Evolutionary conservation across 2,113 vertebrate genomes (phyloP), one percentile per base, ranked within the genome.

Genomic region (Melierax canorus): DNA sequence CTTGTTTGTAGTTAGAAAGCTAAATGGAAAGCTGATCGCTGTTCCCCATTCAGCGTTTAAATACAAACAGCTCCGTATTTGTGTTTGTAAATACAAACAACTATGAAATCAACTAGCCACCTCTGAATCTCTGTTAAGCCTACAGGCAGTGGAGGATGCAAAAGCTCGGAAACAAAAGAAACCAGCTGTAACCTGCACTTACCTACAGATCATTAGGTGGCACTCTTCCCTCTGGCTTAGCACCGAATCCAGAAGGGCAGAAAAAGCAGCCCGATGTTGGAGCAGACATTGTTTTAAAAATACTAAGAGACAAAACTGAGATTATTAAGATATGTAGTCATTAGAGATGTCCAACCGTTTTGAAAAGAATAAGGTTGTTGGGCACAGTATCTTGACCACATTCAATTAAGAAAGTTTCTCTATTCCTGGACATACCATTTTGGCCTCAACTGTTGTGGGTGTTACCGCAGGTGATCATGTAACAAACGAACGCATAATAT

Each of bases 161-260:
- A 91, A 88, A 58, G 56, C 10, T 29, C 67, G 59, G 29, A 92
- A 92, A 34, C 51, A 53, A 41, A 81, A 60, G 51, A 29, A 30
- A 32, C 10, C 29, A 63, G 67, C 60, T 86, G 56, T 66, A 79
- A 94, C n/a, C 45, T 51, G 43, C 23, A 30, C 58, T 88, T 93
- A 88, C 81, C 79, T 71, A 26, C 20, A 75, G 43, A 87, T 94
- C 91, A 91, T 95, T 94, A 95, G 95, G 56, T 94, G 94, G 87
- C 94, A 92, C 66, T 95, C 94, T 95, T 94, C 55, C 78, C 87
- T 95, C 87, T 96, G 92, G 32, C 73, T 95, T 94, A 76, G 21
- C 36, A 20, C 10, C 2, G 15, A 77, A 55, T 75, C 30, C 46
- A 38, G 45, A 68, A 55, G 71, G 56, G 55, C 39, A 71, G 84